phyloP scores from a whole-genome alignment of 2,888 invertebrate genomes.

The Ligdia adustata region DNA sequence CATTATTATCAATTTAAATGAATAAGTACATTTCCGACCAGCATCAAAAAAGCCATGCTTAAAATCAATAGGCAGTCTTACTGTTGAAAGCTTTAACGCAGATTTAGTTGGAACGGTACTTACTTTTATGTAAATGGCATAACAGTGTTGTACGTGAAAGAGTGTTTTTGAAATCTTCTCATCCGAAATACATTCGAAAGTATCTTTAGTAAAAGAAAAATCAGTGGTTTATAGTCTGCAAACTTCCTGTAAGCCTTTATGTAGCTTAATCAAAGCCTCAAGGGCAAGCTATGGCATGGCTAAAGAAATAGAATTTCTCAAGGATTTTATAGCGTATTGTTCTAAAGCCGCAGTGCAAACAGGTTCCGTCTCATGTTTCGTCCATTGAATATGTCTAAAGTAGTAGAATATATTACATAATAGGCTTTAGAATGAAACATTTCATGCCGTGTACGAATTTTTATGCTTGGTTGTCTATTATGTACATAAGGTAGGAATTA shows the following conservation, averaged over 20 bases:
- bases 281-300: slow-evolving; percentile 30
- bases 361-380: slow-evolving; percentile 61
- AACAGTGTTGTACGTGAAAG: too few relatives aligned
- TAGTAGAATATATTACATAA: too few relatives aligned
- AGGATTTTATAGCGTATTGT: slow-evolving; percentile 55
- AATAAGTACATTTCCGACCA: slow-evolving; percentile 16
- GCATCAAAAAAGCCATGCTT: slow-evolving; percentile 3
- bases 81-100: too few relatives aligned
- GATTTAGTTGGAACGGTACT: too few relatives aligned
- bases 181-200: too few relatives aligned
- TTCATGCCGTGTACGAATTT: too few relatives aligned
- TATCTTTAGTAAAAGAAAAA: neutral
- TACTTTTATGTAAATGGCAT: too few relatives aligned
- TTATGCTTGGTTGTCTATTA: too few relatives aligned
- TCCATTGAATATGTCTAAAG: slow-evolving; percentile 43
- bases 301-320: slow-evolving; percentile 19
- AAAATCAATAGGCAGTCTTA: slow-evolving; percentile 1
- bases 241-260: neutral
- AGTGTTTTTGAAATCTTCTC: too few relatives aligned
- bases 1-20: slow-evolving; percentile 26
- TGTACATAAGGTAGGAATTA: too few relatives aligned
- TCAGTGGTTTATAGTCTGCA: neutral
- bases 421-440: too few relatives aligned
- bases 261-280: slow-evolving; percentile 17
- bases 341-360: slow-evolving; percentile 54